Conservation (phyloP, 2,888 invertebrate genomes). For the Mythimna loreyi region DNA sequence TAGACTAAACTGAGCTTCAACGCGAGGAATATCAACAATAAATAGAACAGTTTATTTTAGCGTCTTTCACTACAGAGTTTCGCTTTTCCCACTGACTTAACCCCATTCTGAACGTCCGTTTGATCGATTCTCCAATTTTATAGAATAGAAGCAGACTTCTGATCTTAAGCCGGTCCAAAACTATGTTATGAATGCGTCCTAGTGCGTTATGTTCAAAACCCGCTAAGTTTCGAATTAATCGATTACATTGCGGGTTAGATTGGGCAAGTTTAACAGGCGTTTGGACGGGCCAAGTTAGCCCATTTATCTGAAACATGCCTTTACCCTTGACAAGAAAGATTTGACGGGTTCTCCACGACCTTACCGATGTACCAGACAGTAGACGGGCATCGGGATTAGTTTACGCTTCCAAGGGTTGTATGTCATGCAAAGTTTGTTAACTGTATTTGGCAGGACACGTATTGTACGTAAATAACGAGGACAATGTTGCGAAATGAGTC, state of each 20-base stretch:
- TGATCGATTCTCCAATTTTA: slow-evolving; percentile 72
- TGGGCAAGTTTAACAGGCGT: slow-evolving; percentile 80
- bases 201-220: slow-evolving; percentile 75
- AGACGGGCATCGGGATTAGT: slow-evolving; percentile 53
- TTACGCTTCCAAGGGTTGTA: slow-evolving; percentile 38
- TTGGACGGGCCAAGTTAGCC: slow-evolving; percentile 76
- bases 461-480: slow-evolving; percentile 31
- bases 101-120: slow-evolving; percentile 64
- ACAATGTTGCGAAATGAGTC: slow-evolving; percentile 40
- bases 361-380: slow-evolving; percentile 56
- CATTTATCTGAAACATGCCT: slow-evolving; percentile 79
- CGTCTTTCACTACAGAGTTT: slow-evolving; percentile 24
- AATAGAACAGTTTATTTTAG: slow-evolving; percentile 31
- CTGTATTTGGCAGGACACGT: slow-evolving; percentile 46
- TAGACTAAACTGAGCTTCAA: not conserved
- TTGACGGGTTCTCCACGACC: slow-evolving; percentile 65
- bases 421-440: slow-evolving; percentile 45
- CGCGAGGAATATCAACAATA: slow-evolving; percentile 23
- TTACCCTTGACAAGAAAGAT: slow-evolving; percentile 72
- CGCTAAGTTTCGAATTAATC: slow-evolving; percentile 83
- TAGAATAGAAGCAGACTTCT: slow-evolving; percentile 65
- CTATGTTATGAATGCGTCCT: slow-evolving; percentile 72
- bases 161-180: slow-evolving; percentile 68
- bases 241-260: slow-evolving; percentile 80
- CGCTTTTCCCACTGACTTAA: slow-evolving; percentile 55